These are phyloP conservation scores for Synergus japonicus DNA, from an alignment of 2,888 invertebrate species.

Conservation along the genomic window DNA sequence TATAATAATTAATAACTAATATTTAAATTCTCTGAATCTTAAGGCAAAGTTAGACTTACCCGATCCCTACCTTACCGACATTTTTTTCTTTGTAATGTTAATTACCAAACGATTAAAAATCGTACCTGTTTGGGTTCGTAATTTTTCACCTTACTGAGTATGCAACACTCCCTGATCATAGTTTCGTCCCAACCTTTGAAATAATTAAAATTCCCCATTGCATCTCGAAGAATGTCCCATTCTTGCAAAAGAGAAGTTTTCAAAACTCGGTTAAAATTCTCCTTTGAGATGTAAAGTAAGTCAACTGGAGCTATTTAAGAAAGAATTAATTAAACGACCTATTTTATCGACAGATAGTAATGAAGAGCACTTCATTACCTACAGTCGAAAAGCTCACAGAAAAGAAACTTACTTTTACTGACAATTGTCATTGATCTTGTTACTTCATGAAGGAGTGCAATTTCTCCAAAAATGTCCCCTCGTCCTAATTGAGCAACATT, in stretches of 20 bases:
- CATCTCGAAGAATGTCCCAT: conserved; percentile 82
- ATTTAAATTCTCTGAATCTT: no score
- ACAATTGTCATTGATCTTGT: conserved; percentile 82
- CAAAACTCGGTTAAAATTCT: conserved; percentile 82
- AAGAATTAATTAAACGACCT: background rate
- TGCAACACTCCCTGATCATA: conserved; percentile 82
- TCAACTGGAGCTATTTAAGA: conserved; percentile 80
- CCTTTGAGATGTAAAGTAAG: conserved; percentile 81
- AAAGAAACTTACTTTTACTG: conserved; percentile 72
- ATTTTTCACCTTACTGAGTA: conserved; percentile 81
- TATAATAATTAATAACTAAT: conserved; percentile 45
- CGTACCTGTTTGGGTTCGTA: conserved; percentile 80
- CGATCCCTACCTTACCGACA: no score
- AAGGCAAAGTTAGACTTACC: no score
- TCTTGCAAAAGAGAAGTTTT: conserved; percentile 81
- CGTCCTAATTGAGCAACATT: conserved; percentile 79
- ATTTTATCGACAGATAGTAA: no score
- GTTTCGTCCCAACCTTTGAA: conserved; percentile 82
- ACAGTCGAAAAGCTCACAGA: no score
- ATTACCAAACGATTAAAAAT: conserved; percentile 58
- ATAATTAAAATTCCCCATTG: conserved; percentile 82
- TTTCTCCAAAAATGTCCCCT: conserved; percentile 84
- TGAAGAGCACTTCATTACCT: no score
- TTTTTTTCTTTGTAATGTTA: no score
- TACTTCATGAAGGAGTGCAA: conserved; percentile 82